Base-by-base conservation (phyloP, 1,140 invertebrate genomes). In the Asobara japonica region DNA sequence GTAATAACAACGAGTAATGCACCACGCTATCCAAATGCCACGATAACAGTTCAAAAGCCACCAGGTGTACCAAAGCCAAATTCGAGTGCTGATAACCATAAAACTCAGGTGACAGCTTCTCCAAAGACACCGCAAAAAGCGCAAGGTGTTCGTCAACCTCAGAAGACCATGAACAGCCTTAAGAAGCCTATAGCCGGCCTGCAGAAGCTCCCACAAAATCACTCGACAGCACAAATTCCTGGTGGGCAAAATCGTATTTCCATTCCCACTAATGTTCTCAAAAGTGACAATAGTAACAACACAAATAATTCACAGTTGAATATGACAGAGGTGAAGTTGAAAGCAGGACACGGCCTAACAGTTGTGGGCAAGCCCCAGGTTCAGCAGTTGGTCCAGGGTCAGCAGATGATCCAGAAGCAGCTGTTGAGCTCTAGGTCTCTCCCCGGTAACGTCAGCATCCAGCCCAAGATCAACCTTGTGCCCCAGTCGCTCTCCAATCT, bases 131-230 rank as follows among this genome's bases (percentile, higher is more conserved):
- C n/a, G n/a, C 76, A 80, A 41, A 81, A 81, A 16, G 72, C 71
- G 6, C 13, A 76, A 48, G 25, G 73, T 0, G 62, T 76, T 64
- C 56, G 31, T n/a, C 41, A 27, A 16, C 67, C 69, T 8, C 70
- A 74, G 22, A 74, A 77, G 36, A 38, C 62, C 10, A 48, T 31
- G 11, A 67, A 48, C 65, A 7, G 5, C 51, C 7, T 25, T 2
- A 29, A 62, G 29, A 62, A 29, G 16, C 25, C 6, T 33, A 66
- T 71, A 4, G 13, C 31, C 10, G 82, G 82, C 25, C 79, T 78
- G 5, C 77, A 78, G 18, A 88, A 25, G 64, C 84, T 69, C 83
- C 87, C 13, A 81, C 86, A 41, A 77, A 87, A 74, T 72, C 76
- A 69, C 76, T 85, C 18, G 71, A 79, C 56, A 68, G 16, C 70